Conservation (phyloP, 2,113 vertebrate species). For the Passerina amoena region DNA sequence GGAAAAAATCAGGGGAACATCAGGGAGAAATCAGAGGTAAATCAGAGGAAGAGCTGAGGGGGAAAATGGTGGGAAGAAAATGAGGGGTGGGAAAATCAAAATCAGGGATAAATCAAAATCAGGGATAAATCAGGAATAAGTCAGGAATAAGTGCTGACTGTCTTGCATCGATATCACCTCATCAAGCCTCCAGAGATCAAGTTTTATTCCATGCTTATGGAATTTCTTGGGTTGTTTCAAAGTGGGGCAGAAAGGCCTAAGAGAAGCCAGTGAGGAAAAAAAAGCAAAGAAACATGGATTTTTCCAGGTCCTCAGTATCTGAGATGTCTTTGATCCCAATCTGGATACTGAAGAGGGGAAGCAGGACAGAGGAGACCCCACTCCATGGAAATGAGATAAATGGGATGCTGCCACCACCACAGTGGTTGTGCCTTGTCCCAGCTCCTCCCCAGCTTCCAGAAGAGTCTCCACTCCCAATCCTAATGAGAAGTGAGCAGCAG, state of each 20-base stretch:
- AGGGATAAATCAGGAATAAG: background rate
- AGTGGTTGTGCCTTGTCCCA: background rate
- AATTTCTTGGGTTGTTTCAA: background rate
- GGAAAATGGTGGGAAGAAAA: background rate
- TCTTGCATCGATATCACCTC: background rate
- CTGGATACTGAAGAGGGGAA: background rate
- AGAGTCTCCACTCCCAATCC: background rate
- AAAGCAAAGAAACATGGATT: background rate
- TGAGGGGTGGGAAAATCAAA: background rate
- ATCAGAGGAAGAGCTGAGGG: background rate
- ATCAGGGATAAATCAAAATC: background rate
- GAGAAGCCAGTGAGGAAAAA: background rate
- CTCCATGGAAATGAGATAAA: background rate
- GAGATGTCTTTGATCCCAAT: background rate
- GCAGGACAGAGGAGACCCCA: background rate
- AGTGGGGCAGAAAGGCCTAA: background rate
- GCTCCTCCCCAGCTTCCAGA: background rate
- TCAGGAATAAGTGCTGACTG: background rate
- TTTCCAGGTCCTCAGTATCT: background rate
- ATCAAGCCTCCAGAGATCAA: background rate
- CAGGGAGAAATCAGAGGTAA: background rate
- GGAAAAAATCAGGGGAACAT: background rate
- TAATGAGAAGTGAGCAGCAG: background rate
- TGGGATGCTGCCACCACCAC: accelerated
- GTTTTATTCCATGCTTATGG: background rate